phyloP scores from a whole-genome alignment of 2,888 invertebrate species.

The Pinctada fucata region DNA sequence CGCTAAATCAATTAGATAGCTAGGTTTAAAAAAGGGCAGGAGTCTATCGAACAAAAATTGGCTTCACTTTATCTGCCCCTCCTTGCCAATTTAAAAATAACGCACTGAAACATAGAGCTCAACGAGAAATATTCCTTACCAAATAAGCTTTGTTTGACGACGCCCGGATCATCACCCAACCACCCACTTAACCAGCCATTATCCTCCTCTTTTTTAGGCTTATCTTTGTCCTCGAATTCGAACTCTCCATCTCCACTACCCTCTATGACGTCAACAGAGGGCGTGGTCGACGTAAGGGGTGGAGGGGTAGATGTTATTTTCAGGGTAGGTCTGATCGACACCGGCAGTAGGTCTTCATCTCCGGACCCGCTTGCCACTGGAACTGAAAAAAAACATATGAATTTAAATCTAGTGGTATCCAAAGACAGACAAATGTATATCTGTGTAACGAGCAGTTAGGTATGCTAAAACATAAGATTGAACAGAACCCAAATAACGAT shows the following conservation, averaged over 20 bases:
- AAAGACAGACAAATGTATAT: too few relatives aligned
- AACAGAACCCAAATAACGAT: too few relatives aligned
- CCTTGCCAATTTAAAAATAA: too few relatives aligned
- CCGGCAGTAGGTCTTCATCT: not conserved
- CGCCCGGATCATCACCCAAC: conserved; percentile 23
- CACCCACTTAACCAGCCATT: not conserved
- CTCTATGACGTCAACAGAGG: not conserved
- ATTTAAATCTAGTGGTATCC: too few relatives aligned
- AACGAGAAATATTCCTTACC: not conserved
- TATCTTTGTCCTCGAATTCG: conserved; percentile 5
- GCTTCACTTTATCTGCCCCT: too few relatives aligned
- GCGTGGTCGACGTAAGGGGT: not conserved
- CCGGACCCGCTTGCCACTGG: not conserved
- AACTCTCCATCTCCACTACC: conserved; percentile 19
- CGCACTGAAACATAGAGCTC: too few relatives aligned
- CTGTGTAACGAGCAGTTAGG: too few relatives aligned
- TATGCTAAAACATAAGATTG: too few relatives aligned
- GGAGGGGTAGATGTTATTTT: not conserved
- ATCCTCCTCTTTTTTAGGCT: not conserved
- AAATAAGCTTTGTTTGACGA: not conserved
- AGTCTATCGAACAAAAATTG: too few relatives aligned
- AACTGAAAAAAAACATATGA: not conserved
- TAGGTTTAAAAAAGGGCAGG: too few relatives aligned
- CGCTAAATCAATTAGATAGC: too few relatives aligned
- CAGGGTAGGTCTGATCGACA: not conserved